Percentiles rank a stretch among this genome's conserved stretches.
phyloP scores from a whole-genome alignment of 2,888 invertebrate genomes.

The Parnassius glacialis region DNA sequence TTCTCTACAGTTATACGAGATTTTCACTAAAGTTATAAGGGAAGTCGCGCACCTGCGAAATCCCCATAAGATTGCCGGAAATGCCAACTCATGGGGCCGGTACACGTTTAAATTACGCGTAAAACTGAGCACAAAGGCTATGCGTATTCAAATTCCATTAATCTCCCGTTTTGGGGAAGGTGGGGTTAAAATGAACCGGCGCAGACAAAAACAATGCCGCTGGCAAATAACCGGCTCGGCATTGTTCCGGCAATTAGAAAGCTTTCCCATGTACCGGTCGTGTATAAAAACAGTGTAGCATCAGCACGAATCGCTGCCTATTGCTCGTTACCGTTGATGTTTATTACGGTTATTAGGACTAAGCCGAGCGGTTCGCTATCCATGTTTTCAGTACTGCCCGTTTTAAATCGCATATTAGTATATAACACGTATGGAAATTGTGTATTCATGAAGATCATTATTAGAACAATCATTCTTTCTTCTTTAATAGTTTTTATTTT shows the following conservation, averaged over 20 bases:
- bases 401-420: conserved; percentile 31
- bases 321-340: conserved; percentile 80
- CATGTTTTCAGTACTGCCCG: conserved; percentile 64
- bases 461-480: background rate
- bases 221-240: conserved; percentile 80
- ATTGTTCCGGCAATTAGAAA: conserved; percentile 82
- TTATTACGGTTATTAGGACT: conserved; percentile 80
- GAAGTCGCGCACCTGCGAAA: conserved; percentile 58
- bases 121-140: conserved; percentile 79
- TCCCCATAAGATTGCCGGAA: conserved; percentile 65
- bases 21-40: conserved; percentile 55
- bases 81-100: conserved; percentile 73
- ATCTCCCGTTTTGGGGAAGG: conserved; percentile 74
- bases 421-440: conserved; percentile 17
- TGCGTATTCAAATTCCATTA: conserved; percentile 81
- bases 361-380: conserved; percentile 71
- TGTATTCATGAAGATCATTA: conserved; percentile 1
- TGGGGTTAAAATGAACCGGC: conserved; percentile 78
- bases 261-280: conserved; percentile 80
- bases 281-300: conserved; percentile 81
- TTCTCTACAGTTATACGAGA: conserved; percentile 41
- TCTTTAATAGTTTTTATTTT: no score
- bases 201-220: conserved; percentile 80
- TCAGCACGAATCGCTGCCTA: conserved; percentile 80
- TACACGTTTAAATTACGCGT: conserved; percentile 78